Conservation (phyloP, 2,888 invertebrate genomes). For the Ochropleura plecta region DNA sequence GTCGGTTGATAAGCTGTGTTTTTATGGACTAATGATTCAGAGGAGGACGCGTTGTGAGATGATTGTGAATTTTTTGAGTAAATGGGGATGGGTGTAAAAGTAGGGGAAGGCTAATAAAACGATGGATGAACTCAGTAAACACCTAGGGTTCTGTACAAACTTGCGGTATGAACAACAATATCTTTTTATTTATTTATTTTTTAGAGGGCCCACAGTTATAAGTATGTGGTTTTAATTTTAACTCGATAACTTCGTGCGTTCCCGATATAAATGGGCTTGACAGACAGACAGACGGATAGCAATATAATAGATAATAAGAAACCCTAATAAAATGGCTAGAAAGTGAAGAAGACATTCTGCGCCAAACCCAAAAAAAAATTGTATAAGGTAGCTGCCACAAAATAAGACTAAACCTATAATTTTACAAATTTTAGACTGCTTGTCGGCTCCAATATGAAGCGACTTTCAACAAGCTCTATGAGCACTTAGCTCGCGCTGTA, state of each 20-base stretch:
- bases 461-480: background rate
- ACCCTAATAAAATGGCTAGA: background rate
- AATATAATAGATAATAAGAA: too few species aligned
- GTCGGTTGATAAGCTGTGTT: background rate
- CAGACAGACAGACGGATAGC: too few species aligned
- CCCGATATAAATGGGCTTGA: too few species aligned
- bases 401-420: background rate
- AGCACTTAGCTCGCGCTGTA: background rate
- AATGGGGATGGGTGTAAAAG: background rate
- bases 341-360: background rate
- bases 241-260: too few species aligned
- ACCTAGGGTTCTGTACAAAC: too few species aligned
- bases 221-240: too few species aligned
- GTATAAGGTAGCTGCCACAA: background rate
- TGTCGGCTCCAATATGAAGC: background rate
- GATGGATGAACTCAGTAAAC: background rate
- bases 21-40: background rate
- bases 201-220: too few species aligned
- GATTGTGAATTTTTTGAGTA: too few species aligned
- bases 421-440: background rate
- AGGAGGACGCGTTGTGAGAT: too few species aligned
- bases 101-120: background rate
- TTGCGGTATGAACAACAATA: too few species aligned
- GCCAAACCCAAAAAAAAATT: background rate
- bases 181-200: too few species aligned